A percentile compares a stretch with the other conserved stretches of the same genome.
phyloP scores from a whole-genome alignment of 2,888 invertebrate species.

The Epirrhoe alternata region DNA sequence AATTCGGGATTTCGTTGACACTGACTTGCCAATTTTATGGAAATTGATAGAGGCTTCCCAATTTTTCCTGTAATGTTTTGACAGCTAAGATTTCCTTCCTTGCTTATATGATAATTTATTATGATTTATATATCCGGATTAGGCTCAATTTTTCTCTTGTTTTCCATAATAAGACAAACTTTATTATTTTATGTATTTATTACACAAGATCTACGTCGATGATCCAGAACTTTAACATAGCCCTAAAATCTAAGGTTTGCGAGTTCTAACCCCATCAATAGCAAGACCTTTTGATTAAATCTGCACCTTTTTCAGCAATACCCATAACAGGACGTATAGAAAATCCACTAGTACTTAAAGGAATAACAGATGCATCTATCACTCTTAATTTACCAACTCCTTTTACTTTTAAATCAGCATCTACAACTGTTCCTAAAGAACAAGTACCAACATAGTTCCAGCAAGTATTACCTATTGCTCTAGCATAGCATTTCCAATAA shows the following conservation, averaged over 20 bases:
- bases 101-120: constrained; percentile 26
- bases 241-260: no score
- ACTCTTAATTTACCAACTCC: not conserved
- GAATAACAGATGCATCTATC: not conserved
- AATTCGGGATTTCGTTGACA: constrained; percentile 47
- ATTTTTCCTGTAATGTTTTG: constrained; percentile 38
- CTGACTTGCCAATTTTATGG: constrained; percentile 44
- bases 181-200: not conserved
- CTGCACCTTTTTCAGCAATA: constrained; percentile 8
- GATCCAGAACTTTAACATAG: no score
- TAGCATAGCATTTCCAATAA: not conserved
- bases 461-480: not conserved
- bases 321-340: not conserved
- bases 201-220: not conserved
- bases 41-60: constrained; percentile 37
- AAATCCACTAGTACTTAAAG: not conserved
- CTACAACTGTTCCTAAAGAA: not conserved
- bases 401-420: not conserved
- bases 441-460: not conserved
- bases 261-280: not conserved
- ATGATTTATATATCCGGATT: constrained; percentile 11
- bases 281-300: not conserved
- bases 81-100: constrained; percentile 34
- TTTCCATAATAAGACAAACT: not conserved
- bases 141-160: not conserved